These are phyloP conservation scores for Leptosomus discolor DNA, from an alignment of 2,113 vertebrate genomes.

Conservation along the genomic window DNA sequence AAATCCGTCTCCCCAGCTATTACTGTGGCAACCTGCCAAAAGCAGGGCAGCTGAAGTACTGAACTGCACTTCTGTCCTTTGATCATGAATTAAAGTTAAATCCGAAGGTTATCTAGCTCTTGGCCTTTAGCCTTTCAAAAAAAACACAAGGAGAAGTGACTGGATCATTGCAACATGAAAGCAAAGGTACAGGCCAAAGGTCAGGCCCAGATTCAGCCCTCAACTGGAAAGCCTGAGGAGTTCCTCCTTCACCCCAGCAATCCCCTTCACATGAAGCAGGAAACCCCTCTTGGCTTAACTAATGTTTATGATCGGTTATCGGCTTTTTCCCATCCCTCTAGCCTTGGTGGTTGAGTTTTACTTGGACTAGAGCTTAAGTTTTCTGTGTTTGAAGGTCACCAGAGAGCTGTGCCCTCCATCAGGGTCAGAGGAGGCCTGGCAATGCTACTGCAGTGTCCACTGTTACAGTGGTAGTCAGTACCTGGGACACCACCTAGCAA, in stretches of 20 bases:
- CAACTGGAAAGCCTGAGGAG: not conserved
- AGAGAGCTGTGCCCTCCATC: not conserved
- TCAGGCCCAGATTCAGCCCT: not conserved
- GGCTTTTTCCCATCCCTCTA: not conserved
- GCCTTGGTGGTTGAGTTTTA: not conserved
- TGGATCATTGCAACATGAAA: slow-evolving; percentile 42
- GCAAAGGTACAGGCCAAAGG: slow-evolving; percentile 38
- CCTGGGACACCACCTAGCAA: not conserved
- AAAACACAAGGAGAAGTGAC: not conserved
- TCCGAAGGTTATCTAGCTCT: slow-evolving; percentile 35
- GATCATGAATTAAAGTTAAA: slow-evolving; percentile 45
- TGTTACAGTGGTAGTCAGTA: not conserved
- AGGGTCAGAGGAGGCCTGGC: not conserved
- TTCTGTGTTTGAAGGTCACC: not conserved
- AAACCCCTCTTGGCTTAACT: not conserved
- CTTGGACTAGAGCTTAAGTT: not conserved
- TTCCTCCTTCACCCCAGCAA: not conserved
- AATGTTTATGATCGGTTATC: not conserved
- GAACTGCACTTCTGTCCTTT: not conserved
- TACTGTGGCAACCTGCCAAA: not conserved
- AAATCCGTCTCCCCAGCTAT: not conserved
- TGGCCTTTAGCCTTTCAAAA: slow-evolving; percentile 13
- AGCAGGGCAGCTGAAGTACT: not conserved
- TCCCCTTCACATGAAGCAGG: not conserved
- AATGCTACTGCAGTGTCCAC: not conserved